phyloP scores from a whole-genome alignment of 2,888 invertebrate genomes.

The Anoplius nigerrimus region DNA sequence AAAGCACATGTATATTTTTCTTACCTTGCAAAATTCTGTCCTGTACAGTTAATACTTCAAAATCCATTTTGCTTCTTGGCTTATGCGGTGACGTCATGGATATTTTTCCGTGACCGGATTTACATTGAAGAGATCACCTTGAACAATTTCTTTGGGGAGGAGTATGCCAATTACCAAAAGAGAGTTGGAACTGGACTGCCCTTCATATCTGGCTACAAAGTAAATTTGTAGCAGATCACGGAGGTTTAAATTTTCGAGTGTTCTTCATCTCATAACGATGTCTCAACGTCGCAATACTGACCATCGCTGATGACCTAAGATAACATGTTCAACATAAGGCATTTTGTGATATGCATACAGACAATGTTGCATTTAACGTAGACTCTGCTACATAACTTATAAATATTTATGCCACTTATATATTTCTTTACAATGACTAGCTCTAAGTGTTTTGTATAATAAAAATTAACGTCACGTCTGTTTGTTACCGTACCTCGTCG shows the following conservation, averaged over 20 bases:
- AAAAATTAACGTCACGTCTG: too few relatives aligned
- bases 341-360: background rate
- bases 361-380: background rate
- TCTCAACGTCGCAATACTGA: background rate
- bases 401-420: too few relatives aligned
- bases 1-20: background rate
- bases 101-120: constrained; percentile 92
- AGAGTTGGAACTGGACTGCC: constrained; percentile 91
- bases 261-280: background rate
- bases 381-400: too few relatives aligned
- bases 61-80: constrained; percentile 92
- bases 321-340: background rate
- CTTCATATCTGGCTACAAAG: constrained; percentile 86
- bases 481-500: too few relatives aligned
- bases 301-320: background rate
- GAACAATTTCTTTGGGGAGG: constrained; percentile 92
- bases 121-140: constrained; percentile 92
- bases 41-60: constrained; percentile 84
- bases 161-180: constrained; percentile 91
- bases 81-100: constrained; percentile 91
- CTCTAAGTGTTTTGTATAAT: too few relatives aligned
- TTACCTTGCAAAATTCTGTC: background rate
- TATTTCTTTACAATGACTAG: too few relatives aligned
- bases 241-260: constrained; percentile 33
- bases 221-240: constrained; percentile 68